Conservation (phyloP, 2,797 vertebrate genomes). For the Holocentrus rufus region DNA sequence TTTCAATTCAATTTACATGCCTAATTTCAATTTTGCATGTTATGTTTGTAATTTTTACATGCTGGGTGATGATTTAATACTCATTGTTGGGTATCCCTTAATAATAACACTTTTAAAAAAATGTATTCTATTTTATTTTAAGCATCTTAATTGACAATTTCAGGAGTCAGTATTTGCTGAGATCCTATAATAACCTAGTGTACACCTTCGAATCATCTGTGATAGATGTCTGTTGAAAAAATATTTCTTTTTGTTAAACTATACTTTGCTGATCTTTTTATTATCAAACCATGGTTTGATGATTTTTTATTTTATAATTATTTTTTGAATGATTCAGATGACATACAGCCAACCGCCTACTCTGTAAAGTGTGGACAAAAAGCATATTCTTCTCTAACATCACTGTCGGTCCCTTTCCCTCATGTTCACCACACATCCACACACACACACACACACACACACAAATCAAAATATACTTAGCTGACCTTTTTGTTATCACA, state of each 20-base stretch:
- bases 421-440: too few species aligned
- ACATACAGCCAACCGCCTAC: too few species aligned
- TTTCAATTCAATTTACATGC: not conserved
- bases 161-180: not conserved
- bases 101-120: not conserved
- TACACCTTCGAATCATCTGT: too few species aligned
- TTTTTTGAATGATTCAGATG: too few species aligned
- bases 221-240: too few species aligned
- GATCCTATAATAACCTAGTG: not conserved
- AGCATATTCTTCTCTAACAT: too few species aligned
- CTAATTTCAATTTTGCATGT: slow-evolving; percentile 7
- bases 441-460: too few species aligned
- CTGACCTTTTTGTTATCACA: too few species aligned
- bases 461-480: not conserved
- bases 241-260: not conserved
- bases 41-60: not conserved
- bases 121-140: not conserved
- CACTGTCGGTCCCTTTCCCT: too few species aligned
- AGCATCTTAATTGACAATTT: not conserved
- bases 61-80: not conserved
- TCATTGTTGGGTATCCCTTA: not conserved
- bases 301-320: too few species aligned
- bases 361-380: too few species aligned
- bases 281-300: too few species aligned
- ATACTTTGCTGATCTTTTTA: not conserved